Evolutionary conservation across 2,797 vertebrate genomes (phyloP).

Genomic region (Danionella dracula): DNA sequence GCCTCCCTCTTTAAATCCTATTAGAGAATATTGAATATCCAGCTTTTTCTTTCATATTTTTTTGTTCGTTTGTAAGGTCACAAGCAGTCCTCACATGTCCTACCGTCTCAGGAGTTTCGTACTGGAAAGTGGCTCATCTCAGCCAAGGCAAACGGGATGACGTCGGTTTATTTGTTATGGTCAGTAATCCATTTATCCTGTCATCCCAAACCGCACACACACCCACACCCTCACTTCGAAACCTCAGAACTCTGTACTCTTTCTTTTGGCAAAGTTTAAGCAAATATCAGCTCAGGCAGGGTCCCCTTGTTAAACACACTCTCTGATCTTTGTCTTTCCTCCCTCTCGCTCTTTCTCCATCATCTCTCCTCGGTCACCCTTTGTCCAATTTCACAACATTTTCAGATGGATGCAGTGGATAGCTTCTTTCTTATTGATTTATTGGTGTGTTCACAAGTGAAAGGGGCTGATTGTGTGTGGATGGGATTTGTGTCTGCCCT

Average conservation of each 20-base stretch:
- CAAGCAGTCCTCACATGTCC: slow-evolving; percentile 31
- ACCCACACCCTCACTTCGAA: slow-evolving; percentile 30
- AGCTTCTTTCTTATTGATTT: slow-evolving; percentile 1
- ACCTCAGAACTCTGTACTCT: slow-evolving; percentile 45
- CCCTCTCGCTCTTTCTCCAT: neutral
- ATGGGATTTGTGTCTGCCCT: slow-evolving; percentile 1
- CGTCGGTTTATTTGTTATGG: slow-evolving; percentile 47
- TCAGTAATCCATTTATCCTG: slow-evolving; percentile 47
- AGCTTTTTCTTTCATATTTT: slow-evolving; percentile 6
- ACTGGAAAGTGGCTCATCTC: slow-evolving; percentile 36
- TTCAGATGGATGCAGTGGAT: slow-evolving; percentile 15
- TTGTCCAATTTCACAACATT: slow-evolving; percentile 41
- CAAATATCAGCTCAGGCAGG: slow-evolving; percentile 43
- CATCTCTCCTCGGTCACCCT: neutral
- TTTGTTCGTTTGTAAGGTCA: slow-evolving; percentile 25
- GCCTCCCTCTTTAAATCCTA: slow-evolving; percentile 23
- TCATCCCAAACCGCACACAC: slow-evolving; percentile 40
- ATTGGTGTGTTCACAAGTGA: neutral
- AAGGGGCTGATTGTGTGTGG: neutral
- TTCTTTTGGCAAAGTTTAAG: slow-evolving; percentile 42
- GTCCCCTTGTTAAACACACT: slow-evolving; percentile 32
- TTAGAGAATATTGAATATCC: slow-evolving; percentile 25
- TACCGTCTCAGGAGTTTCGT: slow-evolving; percentile 40
- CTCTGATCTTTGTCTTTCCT: slow-evolving; percentile 27
- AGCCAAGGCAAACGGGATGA: slow-evolving; percentile 37